Conservation (phyloP, 2,113 vertebrate genomes). For the Promerops cafer region DNA sequence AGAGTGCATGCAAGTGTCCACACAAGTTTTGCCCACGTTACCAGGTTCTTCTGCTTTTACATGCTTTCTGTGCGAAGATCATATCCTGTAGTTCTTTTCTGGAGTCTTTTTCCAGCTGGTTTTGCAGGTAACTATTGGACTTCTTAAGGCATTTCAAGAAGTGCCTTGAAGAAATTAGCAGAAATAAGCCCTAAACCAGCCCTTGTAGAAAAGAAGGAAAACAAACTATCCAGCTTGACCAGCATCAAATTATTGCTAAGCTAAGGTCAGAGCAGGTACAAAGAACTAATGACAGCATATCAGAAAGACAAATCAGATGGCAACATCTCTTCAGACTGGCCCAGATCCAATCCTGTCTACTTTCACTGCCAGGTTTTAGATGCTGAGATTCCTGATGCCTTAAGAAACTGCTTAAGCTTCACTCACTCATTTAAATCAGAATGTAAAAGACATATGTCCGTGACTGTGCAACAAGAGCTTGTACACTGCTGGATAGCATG, state of each 20-base stretch:
- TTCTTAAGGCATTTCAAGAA: constrained; percentile 6
- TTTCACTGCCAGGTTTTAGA: not conserved
- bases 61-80: not conserved
- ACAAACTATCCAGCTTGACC: not conserved
- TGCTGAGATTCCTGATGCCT: not conserved
- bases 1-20: not conserved
- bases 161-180: not conserved
- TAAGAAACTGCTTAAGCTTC: not conserved
- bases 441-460: not conserved
- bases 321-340: not conserved
- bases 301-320: not conserved
- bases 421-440: not conserved
- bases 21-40: not conserved
- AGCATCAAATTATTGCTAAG: not conserved
- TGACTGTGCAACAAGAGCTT: not conserved
- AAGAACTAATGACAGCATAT: not conserved
- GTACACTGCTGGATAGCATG: rapidly evolving
- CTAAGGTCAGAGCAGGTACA: not conserved
- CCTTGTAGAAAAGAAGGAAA: not conserved
- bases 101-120: not conserved
- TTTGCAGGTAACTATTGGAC: not conserved
- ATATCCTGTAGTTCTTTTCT: not conserved
- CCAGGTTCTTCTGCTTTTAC: not conserved
- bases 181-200: not conserved
- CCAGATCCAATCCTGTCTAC: not conserved